Evolutionary conservation across 2,113 vertebrate species (phyloP).

Genomic region (Okapia johnstoni): DNA sequence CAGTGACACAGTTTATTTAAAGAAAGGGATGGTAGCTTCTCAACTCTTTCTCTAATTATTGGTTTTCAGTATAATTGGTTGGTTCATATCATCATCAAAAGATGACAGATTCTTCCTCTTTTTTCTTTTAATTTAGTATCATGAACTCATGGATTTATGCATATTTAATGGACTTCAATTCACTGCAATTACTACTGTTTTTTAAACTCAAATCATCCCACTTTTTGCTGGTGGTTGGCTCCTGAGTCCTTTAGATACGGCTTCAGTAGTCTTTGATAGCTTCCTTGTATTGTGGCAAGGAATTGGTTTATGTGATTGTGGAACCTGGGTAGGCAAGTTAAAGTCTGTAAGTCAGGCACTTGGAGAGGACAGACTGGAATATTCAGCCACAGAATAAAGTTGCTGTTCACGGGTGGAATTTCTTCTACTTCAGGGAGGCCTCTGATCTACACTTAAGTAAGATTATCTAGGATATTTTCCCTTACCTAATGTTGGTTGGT

Average conservation of each 20-base stretch:
- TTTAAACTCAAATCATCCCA: not conserved
- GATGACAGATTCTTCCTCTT: not conserved
- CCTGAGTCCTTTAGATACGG: not conserved
- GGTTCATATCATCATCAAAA: not conserved
- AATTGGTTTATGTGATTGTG: not conserved
- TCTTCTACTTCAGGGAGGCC: not conserved
- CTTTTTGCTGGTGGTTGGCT: not conserved
- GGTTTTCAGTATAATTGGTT: not conserved
- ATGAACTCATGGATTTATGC: not conserved
- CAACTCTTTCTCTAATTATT: not conserved
- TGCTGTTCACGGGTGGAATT: not conserved
- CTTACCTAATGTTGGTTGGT: not conserved
- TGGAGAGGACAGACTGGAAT: not conserved
- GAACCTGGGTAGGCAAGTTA: not conserved
- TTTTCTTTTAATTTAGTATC: not conserved
- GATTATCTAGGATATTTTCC: not conserved
- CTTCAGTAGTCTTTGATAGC: not conserved
- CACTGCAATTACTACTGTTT: not conserved
- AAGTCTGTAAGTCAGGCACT: not conserved
- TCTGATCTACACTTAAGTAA: not conserved
- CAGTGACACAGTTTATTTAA: not conserved
- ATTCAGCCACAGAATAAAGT: not conserved
- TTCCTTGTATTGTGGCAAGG: not conserved
- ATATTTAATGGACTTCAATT: not conserved
- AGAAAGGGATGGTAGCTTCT: not conserved